Percentiles rank a stretch among this genome's conserved stretches.
Evolutionary conservation across 2,113 vertebrate genomes (phyloP).

Genomic region (Tamias sibiricus): DNA sequence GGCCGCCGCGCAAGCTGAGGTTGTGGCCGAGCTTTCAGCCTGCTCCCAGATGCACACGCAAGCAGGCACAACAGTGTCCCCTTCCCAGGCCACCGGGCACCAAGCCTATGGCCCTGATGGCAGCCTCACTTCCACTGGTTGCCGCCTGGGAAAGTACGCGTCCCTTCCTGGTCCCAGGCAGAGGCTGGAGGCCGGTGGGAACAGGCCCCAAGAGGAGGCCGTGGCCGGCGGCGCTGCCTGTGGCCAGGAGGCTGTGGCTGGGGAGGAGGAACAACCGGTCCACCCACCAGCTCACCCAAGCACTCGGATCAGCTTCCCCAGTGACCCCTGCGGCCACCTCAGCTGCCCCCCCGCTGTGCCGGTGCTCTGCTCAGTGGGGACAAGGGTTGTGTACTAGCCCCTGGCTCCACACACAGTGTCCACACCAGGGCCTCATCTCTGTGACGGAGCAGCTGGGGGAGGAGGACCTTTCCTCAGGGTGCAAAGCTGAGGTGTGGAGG

Average conservation of each 20-base stretch:
- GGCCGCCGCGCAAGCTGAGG: too few species aligned
- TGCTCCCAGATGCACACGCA: background rate
- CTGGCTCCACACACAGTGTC: background rate
- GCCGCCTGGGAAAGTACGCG: too few species aligned
- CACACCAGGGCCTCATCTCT: background rate
- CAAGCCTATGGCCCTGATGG: too few species aligned
- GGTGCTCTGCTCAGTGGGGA: background rate
- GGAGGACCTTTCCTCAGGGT: too few species aligned
- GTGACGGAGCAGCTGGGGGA: too few species aligned
- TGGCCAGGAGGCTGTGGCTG: background rate
- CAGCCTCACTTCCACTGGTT: too few species aligned
- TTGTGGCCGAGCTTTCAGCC: background rate
- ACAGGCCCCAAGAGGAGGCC: background rate
- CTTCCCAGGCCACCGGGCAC: too few species aligned
- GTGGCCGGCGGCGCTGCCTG: background rate
- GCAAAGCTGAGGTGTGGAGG: background rate
- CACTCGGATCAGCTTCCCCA: too few species aligned
- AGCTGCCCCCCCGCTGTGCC: background rate
- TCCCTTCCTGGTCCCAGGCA: too few species aligned
- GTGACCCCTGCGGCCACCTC: too few species aligned
- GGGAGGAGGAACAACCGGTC: background rate
- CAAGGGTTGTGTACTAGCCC: accelerated
- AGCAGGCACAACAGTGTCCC: background rate
- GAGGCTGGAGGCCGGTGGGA: too few species aligned
- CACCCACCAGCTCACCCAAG: background rate